phyloP scores from a whole-genome alignment of 2,888 invertebrate genomes.

The Alloplasta piceator region DNA sequence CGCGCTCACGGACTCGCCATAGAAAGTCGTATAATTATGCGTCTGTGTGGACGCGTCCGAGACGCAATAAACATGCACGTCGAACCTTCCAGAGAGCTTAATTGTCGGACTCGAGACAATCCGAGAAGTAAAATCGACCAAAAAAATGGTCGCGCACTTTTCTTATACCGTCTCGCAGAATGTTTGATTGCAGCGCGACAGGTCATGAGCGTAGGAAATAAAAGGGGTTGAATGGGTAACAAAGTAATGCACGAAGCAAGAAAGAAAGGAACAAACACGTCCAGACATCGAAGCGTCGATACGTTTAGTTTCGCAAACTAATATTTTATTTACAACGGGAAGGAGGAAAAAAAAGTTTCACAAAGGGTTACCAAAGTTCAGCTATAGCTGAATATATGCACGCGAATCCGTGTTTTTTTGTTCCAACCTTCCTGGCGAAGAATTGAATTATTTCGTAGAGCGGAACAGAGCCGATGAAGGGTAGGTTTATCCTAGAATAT shows the following conservation, averaged over 20 bases:
- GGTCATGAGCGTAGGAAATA: constrained; percentile 3
- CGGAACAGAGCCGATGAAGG: not conserved
- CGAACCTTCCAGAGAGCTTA: constrained; percentile 7
- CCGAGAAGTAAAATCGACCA: constrained; percentile 1
- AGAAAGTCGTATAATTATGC: constrained; percentile 52
- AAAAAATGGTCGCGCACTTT: not conserved
- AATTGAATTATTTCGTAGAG: not conserved
- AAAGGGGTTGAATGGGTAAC: constrained; percentile 22
- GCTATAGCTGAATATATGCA: too few species aligned
- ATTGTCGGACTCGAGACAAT: constrained; percentile 30
- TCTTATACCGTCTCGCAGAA: constrained; percentile 25
- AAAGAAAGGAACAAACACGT: not conserved
- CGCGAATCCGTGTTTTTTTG: too few species aligned
- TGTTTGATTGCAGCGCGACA: not conserved
- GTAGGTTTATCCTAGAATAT: not conserved
- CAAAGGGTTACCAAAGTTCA: not conserved
- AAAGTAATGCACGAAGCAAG: not conserved
- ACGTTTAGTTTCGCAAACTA: constrained; percentile 19
- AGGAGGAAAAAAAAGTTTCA: not conserved
- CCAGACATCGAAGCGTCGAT: constrained; percentile 2
- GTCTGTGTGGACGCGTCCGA: constrained; percentile 8
- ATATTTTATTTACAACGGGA: constrained; percentile 1
- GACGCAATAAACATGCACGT: too few species aligned
- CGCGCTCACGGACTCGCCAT: constrained; percentile 12
- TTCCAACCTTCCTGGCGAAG: too few species aligned